Conservation (phyloP, 2,888 invertebrate genomes). For the Horisme vitalbata region DNA sequence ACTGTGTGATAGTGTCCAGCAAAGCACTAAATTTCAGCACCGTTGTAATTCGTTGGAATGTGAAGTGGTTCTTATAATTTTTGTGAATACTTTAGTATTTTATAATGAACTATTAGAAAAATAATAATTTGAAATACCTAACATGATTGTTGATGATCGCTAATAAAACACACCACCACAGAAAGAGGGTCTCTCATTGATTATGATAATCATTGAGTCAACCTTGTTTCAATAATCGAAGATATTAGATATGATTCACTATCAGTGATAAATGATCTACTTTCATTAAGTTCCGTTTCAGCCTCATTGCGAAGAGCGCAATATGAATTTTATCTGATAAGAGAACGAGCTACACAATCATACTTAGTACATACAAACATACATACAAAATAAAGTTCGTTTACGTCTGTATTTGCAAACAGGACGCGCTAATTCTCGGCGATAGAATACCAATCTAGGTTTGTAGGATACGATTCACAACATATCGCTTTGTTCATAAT, state of each 20-base stretch:
- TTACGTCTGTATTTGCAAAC: conserved; percentile 11
- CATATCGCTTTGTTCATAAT: conserved; percentile 2
- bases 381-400: conserved; percentile 18
- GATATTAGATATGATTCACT: not conserved
- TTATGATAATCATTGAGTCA: conserved; percentile 4
- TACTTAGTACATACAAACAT: not conserved
- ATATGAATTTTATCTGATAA: conserved; percentile 17
- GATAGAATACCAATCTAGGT: conserved; percentile 8
- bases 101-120: too few species aligned
- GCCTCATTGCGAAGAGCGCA: conserved; percentile 21
- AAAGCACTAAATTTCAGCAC: too few species aligned
- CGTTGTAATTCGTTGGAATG: too few species aligned
- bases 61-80: too few species aligned
- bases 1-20: too few species aligned
- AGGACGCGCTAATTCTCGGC: conserved; percentile 1
- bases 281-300: conserved; percentile 12
- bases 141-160: not conserved
- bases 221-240: conserved; percentile 13
- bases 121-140: not conserved
- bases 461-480: conserved; percentile 12
- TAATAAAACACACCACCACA: too few species aligned
- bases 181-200: too few species aligned
- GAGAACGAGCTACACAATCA: not conserved
- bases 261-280: conserved; percentile 14
- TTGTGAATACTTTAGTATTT: too few species aligned